Evolutionary conservation across 2,888 invertebrate species (phyloP).

Genomic region (Helicoverpa assulta): DNA sequence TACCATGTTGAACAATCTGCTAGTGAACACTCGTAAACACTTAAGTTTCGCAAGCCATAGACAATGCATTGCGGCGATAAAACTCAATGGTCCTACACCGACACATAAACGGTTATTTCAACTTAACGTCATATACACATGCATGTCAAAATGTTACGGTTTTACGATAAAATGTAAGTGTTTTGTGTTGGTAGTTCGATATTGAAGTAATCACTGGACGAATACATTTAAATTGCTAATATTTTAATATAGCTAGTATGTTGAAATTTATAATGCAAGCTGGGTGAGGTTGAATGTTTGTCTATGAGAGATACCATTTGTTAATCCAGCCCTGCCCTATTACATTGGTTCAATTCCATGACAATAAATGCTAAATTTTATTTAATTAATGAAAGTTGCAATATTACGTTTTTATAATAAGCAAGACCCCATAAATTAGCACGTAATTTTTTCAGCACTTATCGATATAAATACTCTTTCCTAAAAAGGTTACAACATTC

Average conservation of each 20-base stretch:
- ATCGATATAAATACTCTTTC: neutral
- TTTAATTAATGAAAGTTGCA: too few species aligned
- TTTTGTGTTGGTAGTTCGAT: conserved; percentile 14
- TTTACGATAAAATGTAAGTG: conserved; percentile 50
- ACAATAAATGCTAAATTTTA: neutral
- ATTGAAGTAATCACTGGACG: conserved; percentile 31
- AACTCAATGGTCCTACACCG: conserved; percentile 51
- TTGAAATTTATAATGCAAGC: conserved; percentile 29
- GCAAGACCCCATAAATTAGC: neutral
- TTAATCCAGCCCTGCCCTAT: neutral
- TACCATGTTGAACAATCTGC: conserved; percentile 32
- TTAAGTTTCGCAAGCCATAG: conserved; percentile 57
- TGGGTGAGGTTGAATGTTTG: conserved; percentile 1
- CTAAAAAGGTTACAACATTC: neutral
- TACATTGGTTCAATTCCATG: neutral
- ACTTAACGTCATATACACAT: conserved; percentile 36
- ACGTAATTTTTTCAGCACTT: neutral
- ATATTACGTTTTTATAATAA: neutral
- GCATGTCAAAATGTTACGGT: conserved; percentile 59
- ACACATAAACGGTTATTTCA: conserved; percentile 40
- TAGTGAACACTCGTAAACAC: conserved; percentile 43
- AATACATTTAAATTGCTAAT: conserved; percentile 37
- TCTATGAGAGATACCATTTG: neutral
- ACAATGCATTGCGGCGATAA: conserved; percentile 60
- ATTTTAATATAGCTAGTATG: neutral